phyloP scores from a whole-genome alignment of 2,888 invertebrate species.

The Amphimallon solstitiale region DNA sequence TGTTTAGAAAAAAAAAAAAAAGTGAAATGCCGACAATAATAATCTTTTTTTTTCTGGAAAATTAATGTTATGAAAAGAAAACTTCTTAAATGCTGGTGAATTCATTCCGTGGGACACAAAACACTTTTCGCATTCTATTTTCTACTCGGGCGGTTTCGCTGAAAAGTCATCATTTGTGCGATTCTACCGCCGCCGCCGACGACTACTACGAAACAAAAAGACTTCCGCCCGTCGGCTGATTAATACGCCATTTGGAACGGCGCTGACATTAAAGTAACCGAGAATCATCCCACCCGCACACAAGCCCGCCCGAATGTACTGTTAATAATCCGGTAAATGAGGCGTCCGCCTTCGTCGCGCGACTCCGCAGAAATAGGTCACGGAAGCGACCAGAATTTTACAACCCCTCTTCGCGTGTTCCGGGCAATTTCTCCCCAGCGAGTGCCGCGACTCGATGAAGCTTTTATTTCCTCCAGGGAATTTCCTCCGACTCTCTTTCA shows the following conservation, averaged over 20 bases:
- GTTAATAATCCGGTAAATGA: constrained; percentile 61
- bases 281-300: constrained; percentile 39
- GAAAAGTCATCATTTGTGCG: too few species aligned
- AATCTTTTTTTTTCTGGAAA: too few species aligned
- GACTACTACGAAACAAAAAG: constrained; percentile 2
- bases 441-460: constrained; percentile 59
- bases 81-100: too few species aligned
- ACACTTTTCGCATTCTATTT: not conserved
- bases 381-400: constrained; percentile 56
- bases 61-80: too few species aligned
- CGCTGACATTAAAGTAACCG: constrained; percentile 46
- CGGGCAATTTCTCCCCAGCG: constrained; percentile 59
- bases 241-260: constrained; percentile 32
- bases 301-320: constrained; percentile 46
- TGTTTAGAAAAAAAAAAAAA: too few species aligned
- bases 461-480: constrained; percentile 62
- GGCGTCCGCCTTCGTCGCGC: constrained; percentile 50
- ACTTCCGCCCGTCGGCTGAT: not conserved
- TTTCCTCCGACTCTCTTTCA: constrained; percentile 45
- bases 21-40: too few species aligned
- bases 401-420: constrained; percentile 57
- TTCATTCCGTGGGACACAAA: not conserved
- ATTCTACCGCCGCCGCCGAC: too few species aligned
- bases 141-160: not conserved
- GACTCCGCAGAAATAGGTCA: constrained; percentile 54